Base-by-base conservation (phyloP, 2,113 vertebrate genomes). In the Myotis davidii region DNA sequence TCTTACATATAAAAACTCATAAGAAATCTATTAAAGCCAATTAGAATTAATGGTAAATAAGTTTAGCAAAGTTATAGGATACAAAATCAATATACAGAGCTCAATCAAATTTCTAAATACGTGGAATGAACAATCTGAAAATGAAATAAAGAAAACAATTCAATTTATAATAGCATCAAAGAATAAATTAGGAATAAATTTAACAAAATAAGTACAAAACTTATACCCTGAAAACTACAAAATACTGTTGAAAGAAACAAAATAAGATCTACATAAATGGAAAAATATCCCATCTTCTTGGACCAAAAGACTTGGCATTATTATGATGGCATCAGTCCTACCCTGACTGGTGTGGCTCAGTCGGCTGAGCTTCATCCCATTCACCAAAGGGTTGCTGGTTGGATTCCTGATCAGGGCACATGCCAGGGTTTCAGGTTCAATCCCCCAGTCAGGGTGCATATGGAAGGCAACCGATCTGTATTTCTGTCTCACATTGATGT, bases 71-170 rank as follows among this genome's bases (percentile, higher is more conserved):
- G 73, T 69, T 92, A 32, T 16, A 86, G 39, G n/a, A 92, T 56
- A 42, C 37, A 78, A 69, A 37, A 85, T 69, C 83, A 78, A 76
- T 69, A 37, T 9, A 77, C 4, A 77, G 77, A 77, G 78, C 16
- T 52, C 54, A 61, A 73, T 59, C 52, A 61, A 88, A 78, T 37
- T 78, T 78, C 59, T 78, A 65, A 77, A 65, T 52, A 65, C 23
- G 37, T 89, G n/a, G 87, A 78, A 64, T 37, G 32, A 88, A 88
- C 32, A 88, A 65, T 65, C n/a, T 65, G 45, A 89, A 77, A 89
- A 50, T 65, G 32, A 76, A 88, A 88, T 50, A 37, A 88, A 61
- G 39, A 84, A 56, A 50, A 54, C 16, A 72, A 86, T 86, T 86
- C 25, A 65, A 64, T 64, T 61, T 61, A 61, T 4, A 61, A 61